These are phyloP conservation scores for Stenurella melanura DNA, from an alignment of 2,888 invertebrate species.

Conservation along the genomic window DNA sequence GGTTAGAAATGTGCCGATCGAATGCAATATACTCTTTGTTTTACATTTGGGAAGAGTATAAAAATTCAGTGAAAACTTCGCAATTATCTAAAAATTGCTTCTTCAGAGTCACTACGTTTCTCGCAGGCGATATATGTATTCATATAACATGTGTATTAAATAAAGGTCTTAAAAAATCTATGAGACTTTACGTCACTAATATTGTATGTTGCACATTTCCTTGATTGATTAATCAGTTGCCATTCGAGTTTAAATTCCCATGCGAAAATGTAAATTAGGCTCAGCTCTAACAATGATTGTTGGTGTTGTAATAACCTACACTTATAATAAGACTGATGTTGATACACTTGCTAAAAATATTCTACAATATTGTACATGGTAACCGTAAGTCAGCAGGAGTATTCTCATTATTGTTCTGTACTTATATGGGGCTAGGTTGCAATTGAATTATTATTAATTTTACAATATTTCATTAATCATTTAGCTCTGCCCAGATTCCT, in stretches of 20 bases:
- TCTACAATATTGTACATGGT: background rate
- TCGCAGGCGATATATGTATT: no score
- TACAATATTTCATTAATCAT: background rate
- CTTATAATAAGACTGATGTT: constrained; percentile 8
- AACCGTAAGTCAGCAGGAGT: background rate
- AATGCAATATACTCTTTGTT: no score
- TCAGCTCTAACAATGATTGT: background rate
- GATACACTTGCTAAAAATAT: constrained; percentile 5
- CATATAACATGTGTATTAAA: no score
- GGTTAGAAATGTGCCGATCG: no score
- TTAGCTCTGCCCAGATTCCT: background rate
- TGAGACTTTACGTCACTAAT: no score
- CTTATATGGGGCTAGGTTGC: background rate
- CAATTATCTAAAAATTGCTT: no score
- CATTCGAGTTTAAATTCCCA: background rate
- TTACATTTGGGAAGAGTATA: no score
- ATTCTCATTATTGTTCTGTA: constrained; percentile 2
- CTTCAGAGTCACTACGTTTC: no score
- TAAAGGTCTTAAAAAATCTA: no score
- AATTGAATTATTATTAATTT: constrained; percentile 21
- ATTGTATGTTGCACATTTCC: no score
- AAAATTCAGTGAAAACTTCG: no score
- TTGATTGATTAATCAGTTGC: no score
- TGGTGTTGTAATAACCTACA: background rate
- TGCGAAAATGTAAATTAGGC: constrained; percentile 1